phyloP scores from a whole-genome alignment of 2,888 invertebrate genomes.

The Eupithecia subumbrata region DNA sequence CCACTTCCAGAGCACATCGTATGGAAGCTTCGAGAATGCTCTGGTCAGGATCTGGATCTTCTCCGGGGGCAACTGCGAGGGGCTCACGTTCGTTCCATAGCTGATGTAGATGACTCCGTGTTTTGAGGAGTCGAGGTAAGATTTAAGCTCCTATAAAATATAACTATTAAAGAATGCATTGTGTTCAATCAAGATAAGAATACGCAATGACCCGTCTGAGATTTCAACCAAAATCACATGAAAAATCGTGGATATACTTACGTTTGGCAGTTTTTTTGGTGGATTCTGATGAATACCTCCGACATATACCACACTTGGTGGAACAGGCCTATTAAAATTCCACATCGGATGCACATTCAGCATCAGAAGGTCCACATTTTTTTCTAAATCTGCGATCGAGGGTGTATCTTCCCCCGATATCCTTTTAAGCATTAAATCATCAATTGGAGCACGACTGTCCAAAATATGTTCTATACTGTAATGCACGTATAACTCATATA shows the following conservation, averaged over 20 bases:
- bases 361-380: constrained; percentile 63
- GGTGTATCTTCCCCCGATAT: constrained; percentile 48
- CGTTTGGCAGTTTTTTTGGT: constrained; percentile 63
- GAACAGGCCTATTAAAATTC: constrained; percentile 60
- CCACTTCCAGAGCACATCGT: constrained; percentile 73
- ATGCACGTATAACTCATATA: constrained; percentile 33
- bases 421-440: constrained; percentile 41
- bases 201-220: not conserved
- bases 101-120: constrained; percentile 74
- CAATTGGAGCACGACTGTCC: constrained; percentile 13
- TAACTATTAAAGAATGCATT: not conserved
- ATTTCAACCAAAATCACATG: not conserved
- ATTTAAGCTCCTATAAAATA: constrained; percentile 58
- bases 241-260: constrained; percentile 38
- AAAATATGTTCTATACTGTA: constrained; percentile 27
- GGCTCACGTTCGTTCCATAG: constrained; percentile 68
- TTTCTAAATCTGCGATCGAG: constrained; percentile 42
- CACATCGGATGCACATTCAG: constrained; percentile 67
- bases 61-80: constrained; percentile 57
- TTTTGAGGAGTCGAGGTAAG: constrained; percentile 63
- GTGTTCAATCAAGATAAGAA: no score
- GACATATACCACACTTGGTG: no score
- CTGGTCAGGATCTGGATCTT: constrained; percentile 54
- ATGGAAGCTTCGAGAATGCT: constrained; percentile 65
- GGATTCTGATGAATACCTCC: constrained; percentile 54